Evolutionary conservation across 2,113 vertebrate species (phyloP).

Genomic region (Protomyctophum bolini): DNA sequence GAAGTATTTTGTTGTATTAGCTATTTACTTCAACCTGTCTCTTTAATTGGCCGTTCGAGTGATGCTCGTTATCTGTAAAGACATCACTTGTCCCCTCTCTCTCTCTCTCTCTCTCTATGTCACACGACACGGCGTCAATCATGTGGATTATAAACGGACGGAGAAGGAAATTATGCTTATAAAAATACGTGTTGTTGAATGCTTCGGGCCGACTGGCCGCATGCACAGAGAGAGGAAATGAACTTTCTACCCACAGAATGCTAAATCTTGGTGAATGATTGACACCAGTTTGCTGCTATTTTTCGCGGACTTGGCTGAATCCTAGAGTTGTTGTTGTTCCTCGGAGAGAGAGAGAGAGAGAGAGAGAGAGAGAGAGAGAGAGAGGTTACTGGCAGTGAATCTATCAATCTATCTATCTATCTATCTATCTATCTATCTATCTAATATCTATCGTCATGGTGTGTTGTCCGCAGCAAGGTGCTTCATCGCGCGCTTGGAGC

Average conservation of each 20-base stretch:
- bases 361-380: background rate
- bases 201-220: constrained; percentile 44
- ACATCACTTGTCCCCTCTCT: background rate
- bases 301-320: background rate
- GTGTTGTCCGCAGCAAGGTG: constrained; percentile 8
- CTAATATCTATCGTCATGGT: background rate
- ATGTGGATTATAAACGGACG: constrained; percentile 5
- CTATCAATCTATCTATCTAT: too few relatives aligned
- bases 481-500: constrained; percentile 11
- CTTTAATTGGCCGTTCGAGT: too few relatives aligned
- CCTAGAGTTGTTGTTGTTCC: background rate
- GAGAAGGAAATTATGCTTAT: constrained; percentile 9
- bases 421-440: too few relatives aligned
- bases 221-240: constrained; percentile 40
- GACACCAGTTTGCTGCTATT: constrained; percentile 31
- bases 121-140: background rate
- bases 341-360: background rate
- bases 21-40: too few relatives aligned
- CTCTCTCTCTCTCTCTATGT: too few relatives aligned
- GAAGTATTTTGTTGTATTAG: background rate
- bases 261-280: constrained; percentile 69
- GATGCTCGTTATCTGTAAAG: background rate
- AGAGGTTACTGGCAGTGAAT: background rate
- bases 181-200: constrained; percentile 51
- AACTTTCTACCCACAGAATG: constrained; percentile 63